Evolutionary conservation across 2,113 vertebrate species (phyloP).

Genomic region (Menidia beryllina): DNA sequence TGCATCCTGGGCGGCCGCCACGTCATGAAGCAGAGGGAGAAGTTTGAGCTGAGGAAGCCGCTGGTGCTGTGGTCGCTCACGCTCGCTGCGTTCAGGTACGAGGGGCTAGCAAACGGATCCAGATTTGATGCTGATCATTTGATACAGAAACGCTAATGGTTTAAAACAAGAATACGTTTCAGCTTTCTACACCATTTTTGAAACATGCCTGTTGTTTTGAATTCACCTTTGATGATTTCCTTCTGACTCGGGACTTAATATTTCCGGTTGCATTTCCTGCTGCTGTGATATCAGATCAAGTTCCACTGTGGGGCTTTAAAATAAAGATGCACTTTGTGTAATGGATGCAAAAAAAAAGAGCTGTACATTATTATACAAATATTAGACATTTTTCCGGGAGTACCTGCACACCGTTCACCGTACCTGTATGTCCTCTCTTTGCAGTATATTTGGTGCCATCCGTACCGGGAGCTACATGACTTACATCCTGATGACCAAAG

Average conservation of each 20-base stretch:
- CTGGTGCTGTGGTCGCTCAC: conserved; percentile 98
- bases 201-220: too few species aligned
- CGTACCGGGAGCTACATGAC: conserved; percentile 98
- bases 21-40: conserved; percentile 98
- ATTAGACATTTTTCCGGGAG: not conserved
- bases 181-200: too few species aligned
- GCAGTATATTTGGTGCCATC: conserved; percentile 97
- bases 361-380: not conserved
- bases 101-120: not conserved
- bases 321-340: not conserved
- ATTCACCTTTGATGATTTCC: too few species aligned
- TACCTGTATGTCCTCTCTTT: conserved; percentile 35
- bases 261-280: too few species aligned
- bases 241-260: too few species aligned
- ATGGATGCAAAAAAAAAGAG: not conserved
- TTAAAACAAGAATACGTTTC: too few species aligned
- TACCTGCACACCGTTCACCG: not conserved
- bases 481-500: conserved; percentile 98
- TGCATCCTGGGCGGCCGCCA: conserved; percentile 96
- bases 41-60: conserved; percentile 98
- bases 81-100: conserved; percentile 95
- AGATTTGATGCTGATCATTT: fast-evolving
- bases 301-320: not conserved
- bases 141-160: not conserved
- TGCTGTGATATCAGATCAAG: too few species aligned